Evolutionary conservation across 2,113 vertebrate species (phyloP), one percentile per base, ranked within the genome.

Genomic region (Abramis brama): DNA sequence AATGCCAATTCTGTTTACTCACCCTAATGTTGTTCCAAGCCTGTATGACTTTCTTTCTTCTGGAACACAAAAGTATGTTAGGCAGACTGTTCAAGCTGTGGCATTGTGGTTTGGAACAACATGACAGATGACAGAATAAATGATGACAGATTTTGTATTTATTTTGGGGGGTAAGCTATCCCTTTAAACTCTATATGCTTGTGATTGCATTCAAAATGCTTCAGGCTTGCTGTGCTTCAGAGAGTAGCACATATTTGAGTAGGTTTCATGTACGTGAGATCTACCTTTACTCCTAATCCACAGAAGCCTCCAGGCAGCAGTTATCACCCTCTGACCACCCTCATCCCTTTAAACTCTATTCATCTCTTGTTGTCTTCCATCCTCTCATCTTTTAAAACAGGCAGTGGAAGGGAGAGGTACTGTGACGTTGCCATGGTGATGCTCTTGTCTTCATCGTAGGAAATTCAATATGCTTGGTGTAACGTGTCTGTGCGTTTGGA

Each of bases 401-500:
- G 27, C 59, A 64, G 19, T 79, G 66, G 64, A 73, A 74, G 86
- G 77, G 84, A 71, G 64, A 79, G 27, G 45, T 76, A 82, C 86
- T 84, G 30, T 86, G 62, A 73, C 25, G 76, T 86, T 88, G 23
- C 43, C 62, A 84, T 86, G 57, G 45, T 80, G 88, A 79, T 39
- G 30, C 55, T 73, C 70, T 85, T 66, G 86, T 87, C 79, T 78
- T 88, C 59, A 74, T 75, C 71, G 39, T 66, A 88, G 74, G 75
- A 84, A 86, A 86, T 68, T 76, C 76, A 84, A 68, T 77, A 5
- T 36, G 62, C 87, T 80, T 84, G 84, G 76, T 62, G 80, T 30
- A 52, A 52, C 39, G 84, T 83, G 80, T 87, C 73, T 89, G 21
- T 86, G 77, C 81, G 79, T 74, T 71, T 39, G 86, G 52, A 79